Conservation (phyloP, 2,797 vertebrate species). For the Sus cebifrons region DNA sequence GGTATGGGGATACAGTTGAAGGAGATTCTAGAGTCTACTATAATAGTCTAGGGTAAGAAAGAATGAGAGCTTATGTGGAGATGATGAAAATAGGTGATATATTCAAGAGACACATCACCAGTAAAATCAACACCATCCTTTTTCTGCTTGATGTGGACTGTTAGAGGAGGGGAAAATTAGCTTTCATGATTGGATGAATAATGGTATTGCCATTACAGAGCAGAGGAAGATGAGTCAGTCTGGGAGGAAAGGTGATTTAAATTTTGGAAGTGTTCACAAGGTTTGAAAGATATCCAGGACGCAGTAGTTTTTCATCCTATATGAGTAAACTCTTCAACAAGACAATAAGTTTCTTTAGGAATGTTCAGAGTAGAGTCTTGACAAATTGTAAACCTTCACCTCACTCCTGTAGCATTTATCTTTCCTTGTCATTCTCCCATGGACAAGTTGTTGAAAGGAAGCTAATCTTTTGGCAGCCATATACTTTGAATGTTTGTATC, state of each 20-base stretch:
- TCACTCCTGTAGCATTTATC: slow-evolving; percentile 75
- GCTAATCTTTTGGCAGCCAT: slow-evolving; percentile 82
- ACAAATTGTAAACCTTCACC: slow-evolving; percentile 81
- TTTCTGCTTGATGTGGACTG: background rate
- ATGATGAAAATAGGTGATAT: background rate
- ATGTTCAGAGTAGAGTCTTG: slow-evolving; percentile 72
- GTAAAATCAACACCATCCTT: background rate
- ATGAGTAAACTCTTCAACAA: slow-evolving; percentile 73
- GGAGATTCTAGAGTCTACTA: background rate
- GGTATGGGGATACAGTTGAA: background rate
- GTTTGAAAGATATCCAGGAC: slow-evolving; percentile 73
- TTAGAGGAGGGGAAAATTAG: background rate
- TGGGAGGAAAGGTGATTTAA: slow-evolving; percentile 74
- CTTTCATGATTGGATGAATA: background rate
- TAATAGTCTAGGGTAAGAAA: background rate
- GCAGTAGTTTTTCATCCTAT: slow-evolving; percentile 74
- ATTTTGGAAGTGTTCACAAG: slow-evolving; percentile 71
- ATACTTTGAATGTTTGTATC: slow-evolving; percentile 74
- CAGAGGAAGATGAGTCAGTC: slow-evolving; percentile 48
- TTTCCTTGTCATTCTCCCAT: slow-evolving; percentile 80
- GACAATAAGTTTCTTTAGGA: slow-evolving; percentile 76
- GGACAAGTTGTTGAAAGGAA: slow-evolving; percentile 82
- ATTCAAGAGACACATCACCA: background rate
- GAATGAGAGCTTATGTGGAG: background rate
- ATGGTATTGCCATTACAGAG: slow-evolving; percentile 20